Evolutionary conservation across 2,797 vertebrate species (phyloP), one percentile per base, ranked within the genome.

Genomic region (Xiphorhynchus erythropygius): DNA sequence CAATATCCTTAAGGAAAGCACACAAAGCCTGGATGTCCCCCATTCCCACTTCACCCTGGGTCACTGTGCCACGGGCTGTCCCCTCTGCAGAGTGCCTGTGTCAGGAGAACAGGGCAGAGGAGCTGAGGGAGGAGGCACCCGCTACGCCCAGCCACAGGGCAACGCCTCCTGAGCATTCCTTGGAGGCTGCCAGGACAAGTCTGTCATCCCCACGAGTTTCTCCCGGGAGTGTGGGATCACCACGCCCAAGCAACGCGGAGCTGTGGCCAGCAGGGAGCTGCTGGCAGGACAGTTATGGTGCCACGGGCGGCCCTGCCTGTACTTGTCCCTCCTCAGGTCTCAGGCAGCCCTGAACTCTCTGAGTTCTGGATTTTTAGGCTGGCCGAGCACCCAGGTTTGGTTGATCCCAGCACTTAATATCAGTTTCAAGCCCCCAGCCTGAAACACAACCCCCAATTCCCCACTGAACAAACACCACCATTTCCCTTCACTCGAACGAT

Each of bases 361-460:
- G 0, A 46, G 18, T 11, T 90, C 23, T 49, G 87, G 11, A 6
- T 44, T 41, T 68, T 41, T 27, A 78, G 63, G 84, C 67, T 82
- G 89, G 30, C 53, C 33, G 7, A 75, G 73, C 25, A 39, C 44
- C 16, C 21, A 8, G 3, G 17, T 28, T 41, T 11, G 12, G 18
- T 13, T 25, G 41, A 88, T 69, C 22, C 55, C 60, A 49, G 49
- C 39, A 68, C 2, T 0, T 0, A 60, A 9, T 5, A 1, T 3
- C 3, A 4, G 52, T 42, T 70, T 75, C 28, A 94, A 88, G 14
- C 15, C 7, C 5, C 13, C 5, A 15, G 21, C 10, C 6, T 46
- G 75, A 79, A 60, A 25, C 0, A 0, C 23, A 60, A 15, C 30
- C 35, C 52, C 18, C 23, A 1, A 0, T 15, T 24, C 47, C 57